Evolutionary conservation across 1,140 invertebrate genomes (phyloP), one percentile per base, ranked within the genome.

Genomic region (Rhizoglyphus robini): DNA sequence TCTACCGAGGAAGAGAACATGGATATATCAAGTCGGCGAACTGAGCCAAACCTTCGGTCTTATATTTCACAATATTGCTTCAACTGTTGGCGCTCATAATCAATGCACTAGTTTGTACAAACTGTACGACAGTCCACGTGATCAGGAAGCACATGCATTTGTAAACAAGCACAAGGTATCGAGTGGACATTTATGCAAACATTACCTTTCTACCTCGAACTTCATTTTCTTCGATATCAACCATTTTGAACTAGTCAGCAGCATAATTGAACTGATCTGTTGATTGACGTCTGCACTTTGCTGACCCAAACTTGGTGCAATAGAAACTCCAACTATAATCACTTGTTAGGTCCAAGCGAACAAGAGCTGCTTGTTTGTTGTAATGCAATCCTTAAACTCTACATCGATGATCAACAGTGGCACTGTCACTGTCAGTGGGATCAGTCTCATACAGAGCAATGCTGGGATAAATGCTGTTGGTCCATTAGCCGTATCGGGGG

Each of bases 11-110:
- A 41, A 8, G 36, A 41, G 8, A 18, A 41, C 36, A 54, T 54
- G 51, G 51, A 54, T 54, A 54, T 54, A 54, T 54, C 51, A 54
- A 41, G 36, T 54, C 51, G 51, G 51, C 51, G 18, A 41, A 11
- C 8, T 41, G 36, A 41, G 36, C 36, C 36, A 41, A 41, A 41
- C 36, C 36, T 41, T 11, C 36, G 18, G 8, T 11, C 36, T 41
- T 41, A 41, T 41, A 41, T 41, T 41, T 41, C 36, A 41, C 18
- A 41, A 18, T 41, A 41, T 41, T 41, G 36, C 36, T 41, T 41
- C 36, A 41, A 18, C 36, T 18, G 36, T 18, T 18, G 36, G 8
- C 36, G 36, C 36, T 41, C 36, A 41, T 41, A 41, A 41, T 41
- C 36, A 41, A 41, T 41, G 8, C 36, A 41, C 36, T 18, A 41